Conservation (phyloP, 2,888 invertebrate species). For the Lithophane ornitopus region DNA sequence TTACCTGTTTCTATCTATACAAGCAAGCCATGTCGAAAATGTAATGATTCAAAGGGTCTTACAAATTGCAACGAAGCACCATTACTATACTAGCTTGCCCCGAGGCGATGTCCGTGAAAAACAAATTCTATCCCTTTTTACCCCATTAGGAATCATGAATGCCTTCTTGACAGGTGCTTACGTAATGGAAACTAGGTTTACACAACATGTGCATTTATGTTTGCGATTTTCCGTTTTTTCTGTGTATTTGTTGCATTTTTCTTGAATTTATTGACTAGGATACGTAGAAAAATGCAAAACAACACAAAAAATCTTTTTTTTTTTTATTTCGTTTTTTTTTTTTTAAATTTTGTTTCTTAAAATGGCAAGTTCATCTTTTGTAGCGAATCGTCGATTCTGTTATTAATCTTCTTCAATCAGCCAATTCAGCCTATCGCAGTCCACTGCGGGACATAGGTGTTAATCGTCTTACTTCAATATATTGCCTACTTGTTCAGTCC, state of each 20-base stretch:
- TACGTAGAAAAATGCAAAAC: no score
- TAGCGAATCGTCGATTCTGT: no score
- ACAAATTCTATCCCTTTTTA: slow-evolving; percentile 40
- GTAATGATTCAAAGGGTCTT: slow-evolving; percentile 61
- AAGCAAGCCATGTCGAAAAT: slow-evolving; percentile 58
- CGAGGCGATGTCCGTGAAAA: slow-evolving; percentile 34
- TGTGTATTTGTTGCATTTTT: no score
- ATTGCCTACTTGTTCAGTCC: not conserved
- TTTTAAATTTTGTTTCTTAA: no score
- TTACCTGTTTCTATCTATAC: slow-evolving; percentile 60
- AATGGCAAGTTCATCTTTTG: no score
- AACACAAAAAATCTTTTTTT: no score
- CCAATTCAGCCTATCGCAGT: no score
- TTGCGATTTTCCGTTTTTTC: not conserved
- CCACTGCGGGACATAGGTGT: no score
- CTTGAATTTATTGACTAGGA: no score
- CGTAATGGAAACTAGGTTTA: slow-evolving; percentile 27
- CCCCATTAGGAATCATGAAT: slow-evolving; percentile 31
- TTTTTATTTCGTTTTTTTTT: no score
- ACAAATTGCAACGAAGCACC: slow-evolving; percentile 61
- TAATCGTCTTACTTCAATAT: not conserved
- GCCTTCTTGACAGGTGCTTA: slow-evolving; percentile 22
- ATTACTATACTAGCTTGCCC: slow-evolving; percentile 47
- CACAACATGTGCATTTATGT: slow-evolving; percentile 14
- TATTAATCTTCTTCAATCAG: no score